These are phyloP conservation scores for Anodontia alba DNA, from an alignment of 2,888 invertebrate genomes.

Conservation along the genomic window DNA sequence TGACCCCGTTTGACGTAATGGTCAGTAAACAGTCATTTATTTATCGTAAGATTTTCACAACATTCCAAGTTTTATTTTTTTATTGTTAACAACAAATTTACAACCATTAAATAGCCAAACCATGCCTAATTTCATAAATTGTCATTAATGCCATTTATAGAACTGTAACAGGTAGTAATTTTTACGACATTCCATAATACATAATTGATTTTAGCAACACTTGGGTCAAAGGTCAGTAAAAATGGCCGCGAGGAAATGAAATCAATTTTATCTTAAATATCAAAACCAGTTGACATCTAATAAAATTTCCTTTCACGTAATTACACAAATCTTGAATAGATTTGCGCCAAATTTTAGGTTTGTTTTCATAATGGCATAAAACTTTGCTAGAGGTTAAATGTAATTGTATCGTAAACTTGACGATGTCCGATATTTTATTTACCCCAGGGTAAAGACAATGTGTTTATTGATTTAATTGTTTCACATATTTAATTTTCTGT, in stretches of 20 bases:
- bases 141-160: not conserved
- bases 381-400: not conserved
- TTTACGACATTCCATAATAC: conserved; percentile 8
- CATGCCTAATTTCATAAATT: not conserved
- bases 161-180: not conserved
- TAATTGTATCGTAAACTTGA: conserved; percentile 14
- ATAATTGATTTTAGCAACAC: conserved; percentile 14
- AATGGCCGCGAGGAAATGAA: conserved; percentile 7
- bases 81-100: no score
- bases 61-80: no score
- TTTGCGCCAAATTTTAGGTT: conserved; percentile 15
- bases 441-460: conserved; percentile 6
- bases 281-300: conserved; percentile 17
- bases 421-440: not conserved
- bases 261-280: conserved; percentile 19
- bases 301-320: conserved; percentile 19
- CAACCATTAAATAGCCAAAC: no score
- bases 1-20: no score
- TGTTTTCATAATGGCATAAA: conserved; percentile 6
- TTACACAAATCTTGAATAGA: conserved; percentile 17
- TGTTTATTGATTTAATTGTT: conserved; percentile 17
- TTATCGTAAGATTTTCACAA: no score
- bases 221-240: conserved; percentile 8
- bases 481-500: not conserved
- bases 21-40: no score